phyloP scores from a whole-genome alignment of 1,140 invertebrate species.

The Heliconius hewitsoni region DNA sequence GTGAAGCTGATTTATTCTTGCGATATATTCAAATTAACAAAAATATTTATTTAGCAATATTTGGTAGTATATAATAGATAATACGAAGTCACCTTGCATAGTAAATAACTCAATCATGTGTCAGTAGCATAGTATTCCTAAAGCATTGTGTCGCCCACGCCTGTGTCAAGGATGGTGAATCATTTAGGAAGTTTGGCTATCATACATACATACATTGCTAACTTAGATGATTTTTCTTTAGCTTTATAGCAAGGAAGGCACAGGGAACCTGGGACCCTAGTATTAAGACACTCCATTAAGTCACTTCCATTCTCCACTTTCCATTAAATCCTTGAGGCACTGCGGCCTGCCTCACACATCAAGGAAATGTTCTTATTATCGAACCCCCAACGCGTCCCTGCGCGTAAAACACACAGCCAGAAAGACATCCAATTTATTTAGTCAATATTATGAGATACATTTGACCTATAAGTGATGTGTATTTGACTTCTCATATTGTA shows the following conservation, averaged over 20 bases:
- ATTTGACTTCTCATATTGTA: conserved; percentile 3
- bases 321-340: no score
- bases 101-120: conserved; percentile 37
- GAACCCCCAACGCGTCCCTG: no score
- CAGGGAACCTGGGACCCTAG: not conserved
- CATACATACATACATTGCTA: conserved; percentile 3
- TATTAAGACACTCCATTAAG: not conserved
- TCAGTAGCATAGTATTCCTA: conserved; percentile 38
- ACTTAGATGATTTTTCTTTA: not conserved
- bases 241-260: no score
- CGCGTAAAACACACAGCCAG: not conserved
- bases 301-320: no score
- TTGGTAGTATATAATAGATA: not conserved
- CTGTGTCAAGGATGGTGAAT: conserved; percentile 54
- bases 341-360: no score
- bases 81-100: conserved; percentile 19
- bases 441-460: not conserved
- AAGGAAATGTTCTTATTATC: no score
- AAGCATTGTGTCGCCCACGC: conserved; percentile 53
- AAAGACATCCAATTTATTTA: not conserved
- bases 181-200: conserved; percentile 43
- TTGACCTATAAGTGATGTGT: conserved; percentile 3
- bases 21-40: no score
- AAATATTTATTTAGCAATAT: not conserved
- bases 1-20: not conserved